phyloP scores from a whole-genome alignment of 2,113 vertebrate genomes.

The Archocentrus centrarchus region DNA sequence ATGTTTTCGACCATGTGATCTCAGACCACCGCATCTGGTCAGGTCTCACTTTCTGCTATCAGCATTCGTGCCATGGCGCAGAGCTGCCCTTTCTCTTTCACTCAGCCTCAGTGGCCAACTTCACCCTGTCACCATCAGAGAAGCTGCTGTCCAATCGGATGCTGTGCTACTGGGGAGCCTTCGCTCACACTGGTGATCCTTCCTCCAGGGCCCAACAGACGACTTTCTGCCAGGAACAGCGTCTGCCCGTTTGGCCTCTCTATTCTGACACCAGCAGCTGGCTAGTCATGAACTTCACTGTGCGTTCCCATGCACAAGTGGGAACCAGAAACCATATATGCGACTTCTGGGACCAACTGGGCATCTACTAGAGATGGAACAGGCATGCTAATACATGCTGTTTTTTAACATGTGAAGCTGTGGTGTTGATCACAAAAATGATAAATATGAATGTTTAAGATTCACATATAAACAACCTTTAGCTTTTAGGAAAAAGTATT shows the following conservation, averaged over 20 bases:
- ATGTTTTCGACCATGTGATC: conserved; percentile 79
- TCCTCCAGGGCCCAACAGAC: conserved; percentile 65
- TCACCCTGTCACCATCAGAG: conserved; percentile 72
- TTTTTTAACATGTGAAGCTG: background rate
- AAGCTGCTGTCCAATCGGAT: conserved; percentile 77
- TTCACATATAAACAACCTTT: too few species aligned
- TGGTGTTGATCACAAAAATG: too few species aligned
- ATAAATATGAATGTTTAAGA: too few species aligned
- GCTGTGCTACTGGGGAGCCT: conserved; percentile 82
- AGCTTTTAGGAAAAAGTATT: too few species aligned
- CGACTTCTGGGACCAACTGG: conserved; percentile 83
- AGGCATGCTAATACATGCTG: background rate
- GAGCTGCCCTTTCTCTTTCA: conserved; percentile 82
- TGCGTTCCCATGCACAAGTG: conserved; percentile 71
- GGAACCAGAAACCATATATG: conserved; percentile 74
- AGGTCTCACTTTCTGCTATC: conserved; percentile 76
- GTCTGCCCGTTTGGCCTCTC: conserved; percentile 68
- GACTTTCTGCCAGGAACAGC: conserved; percentile 74
- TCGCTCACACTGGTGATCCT: conserved; percentile 77
- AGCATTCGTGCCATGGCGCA: conserved; percentile 79
- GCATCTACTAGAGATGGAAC: conserved; percentile 68
- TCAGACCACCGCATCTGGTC: conserved; percentile 77
- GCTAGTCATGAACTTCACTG: conserved; percentile 80
- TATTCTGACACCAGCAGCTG: conserved; percentile 70
- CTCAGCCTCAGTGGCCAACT: conserved; percentile 76